phyloP scores from a whole-genome alignment of 2,888 invertebrate species.

The Saturnia pavonia region DNA sequence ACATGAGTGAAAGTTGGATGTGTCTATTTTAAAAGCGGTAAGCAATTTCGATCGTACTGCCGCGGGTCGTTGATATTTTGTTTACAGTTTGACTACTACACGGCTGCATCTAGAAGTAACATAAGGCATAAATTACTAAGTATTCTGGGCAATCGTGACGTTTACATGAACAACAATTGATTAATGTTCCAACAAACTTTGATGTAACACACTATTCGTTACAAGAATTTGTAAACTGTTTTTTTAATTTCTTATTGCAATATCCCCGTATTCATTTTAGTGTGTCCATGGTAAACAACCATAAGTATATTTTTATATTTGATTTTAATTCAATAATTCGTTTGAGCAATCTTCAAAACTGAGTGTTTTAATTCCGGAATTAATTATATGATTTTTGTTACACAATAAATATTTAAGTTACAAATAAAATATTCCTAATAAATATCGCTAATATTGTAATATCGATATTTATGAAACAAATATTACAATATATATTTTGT shows the following conservation, averaged over 20 bases:
- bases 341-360: too few relatives aligned
- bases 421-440: too few relatives aligned
- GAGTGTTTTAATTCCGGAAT: too few relatives aligned
- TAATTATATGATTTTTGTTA: too few relatives aligned
- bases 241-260: neutral
- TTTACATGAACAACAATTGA: constrained; percentile 50
- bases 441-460: too few relatives aligned
- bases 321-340: neutral
- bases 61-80: neutral
- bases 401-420: too few relatives aligned
- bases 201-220: neutral
- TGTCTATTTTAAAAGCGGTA: neutral
- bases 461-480: too few relatives aligned
- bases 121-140: constrained; percentile 48
- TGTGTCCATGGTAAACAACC: neutral
- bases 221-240: constrained; percentile 7
- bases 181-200: constrained; percentile 26
- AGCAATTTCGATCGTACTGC: neutral
- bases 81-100: constrained; percentile 26
- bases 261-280: neutral
- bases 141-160: constrained; percentile 45
- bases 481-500: too few relatives aligned
- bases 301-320: neutral
- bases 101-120: constrained; percentile 32
- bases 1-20: neutral